Conservation (phyloP, 2,888 invertebrate species). For the Icerya purchasi region DNA sequence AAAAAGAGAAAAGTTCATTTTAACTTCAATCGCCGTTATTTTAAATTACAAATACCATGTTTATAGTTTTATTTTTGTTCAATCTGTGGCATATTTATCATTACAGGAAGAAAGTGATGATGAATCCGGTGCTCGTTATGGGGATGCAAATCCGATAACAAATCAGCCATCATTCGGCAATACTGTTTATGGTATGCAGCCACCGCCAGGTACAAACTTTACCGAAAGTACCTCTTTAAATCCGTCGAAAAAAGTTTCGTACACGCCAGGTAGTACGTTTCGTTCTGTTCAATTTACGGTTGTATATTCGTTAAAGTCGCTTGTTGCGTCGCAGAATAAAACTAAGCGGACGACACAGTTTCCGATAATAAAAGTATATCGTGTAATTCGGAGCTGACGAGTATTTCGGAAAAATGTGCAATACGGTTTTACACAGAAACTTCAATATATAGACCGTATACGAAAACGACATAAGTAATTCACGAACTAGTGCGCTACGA, state of each 20-base stretch:
- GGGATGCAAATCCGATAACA: constrained; percentile 28
- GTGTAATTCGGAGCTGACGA: no score
- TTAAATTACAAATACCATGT: neutral
- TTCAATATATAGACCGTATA: no score
- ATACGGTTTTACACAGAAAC: no score
- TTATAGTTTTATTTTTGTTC: neutral
- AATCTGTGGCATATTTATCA: constrained; percentile 1
- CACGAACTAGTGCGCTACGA: no score
- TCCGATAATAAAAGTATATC: no score
- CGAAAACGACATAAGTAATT: no score
- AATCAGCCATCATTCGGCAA: constrained; percentile 30
- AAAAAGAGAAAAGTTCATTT: no score
- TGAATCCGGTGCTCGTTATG: constrained; percentile 24
- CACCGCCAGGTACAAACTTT: constrained; percentile 23
- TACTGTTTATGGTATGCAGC: constrained; percentile 42
- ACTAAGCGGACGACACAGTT: no score
- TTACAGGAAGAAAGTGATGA: constrained; percentile 20
- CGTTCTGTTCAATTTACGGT: neutral
- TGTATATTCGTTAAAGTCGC: no score
- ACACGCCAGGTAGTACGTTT: constrained; percentile 14
- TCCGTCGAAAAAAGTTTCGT: constrained; percentile 20
- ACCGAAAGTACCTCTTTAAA: constrained; percentile 51
- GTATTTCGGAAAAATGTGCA: no score
- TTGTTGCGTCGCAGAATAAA: no score
- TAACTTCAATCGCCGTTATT: constrained; percentile 17